These are phyloP conservation scores for Eudemis profundana DNA, from an alignment of 2,888 invertebrate genomes.

Conservation along the genomic window DNA sequence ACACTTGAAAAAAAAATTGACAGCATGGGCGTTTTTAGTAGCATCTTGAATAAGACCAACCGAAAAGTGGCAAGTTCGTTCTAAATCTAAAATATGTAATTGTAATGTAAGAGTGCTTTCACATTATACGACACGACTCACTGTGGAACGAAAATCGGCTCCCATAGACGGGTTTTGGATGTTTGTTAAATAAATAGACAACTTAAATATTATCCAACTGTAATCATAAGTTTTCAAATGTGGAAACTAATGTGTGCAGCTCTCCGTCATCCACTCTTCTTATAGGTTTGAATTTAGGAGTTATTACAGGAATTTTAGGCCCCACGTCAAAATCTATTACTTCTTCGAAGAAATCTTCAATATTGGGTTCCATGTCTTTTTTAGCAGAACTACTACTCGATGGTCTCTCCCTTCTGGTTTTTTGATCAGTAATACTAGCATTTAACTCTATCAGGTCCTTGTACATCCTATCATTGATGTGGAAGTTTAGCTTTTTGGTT, in stretches of 20 bases:
- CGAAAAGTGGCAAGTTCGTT: no score
- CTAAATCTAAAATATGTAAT: no score
- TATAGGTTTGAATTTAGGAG: slow-evolving; percentile 68
- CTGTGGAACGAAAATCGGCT: no score
- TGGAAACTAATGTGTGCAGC: slow-evolving; percentile 68
- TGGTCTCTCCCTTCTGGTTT: slow-evolving; percentile 60
- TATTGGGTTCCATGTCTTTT: slow-evolving; percentile 76
- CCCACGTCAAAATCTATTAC: slow-evolving; percentile 65
- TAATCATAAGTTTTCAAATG: slow-evolving; percentile 74
- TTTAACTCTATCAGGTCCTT: slow-evolving; percentile 78
- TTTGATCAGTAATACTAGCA: slow-evolving; percentile 61
- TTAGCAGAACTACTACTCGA: slow-evolving; percentile 55
- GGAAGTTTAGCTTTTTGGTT: slow-evolving; percentile 77
- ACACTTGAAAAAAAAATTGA: not conserved
- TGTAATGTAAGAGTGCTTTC: no score
- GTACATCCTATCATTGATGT: slow-evolving; percentile 78
- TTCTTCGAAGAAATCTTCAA: slow-evolving; percentile 77
- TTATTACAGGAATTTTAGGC: slow-evolving; percentile 65
- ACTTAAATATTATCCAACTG: slow-evolving; percentile 13
- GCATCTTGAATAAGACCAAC: not conserved
- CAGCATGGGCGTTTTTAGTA: not conserved
- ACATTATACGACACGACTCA: no score
- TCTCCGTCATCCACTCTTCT: slow-evolving; percentile 65
- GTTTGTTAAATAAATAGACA: no score
- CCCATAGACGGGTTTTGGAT: no score